Percentiles rank a stretch among this genome's conserved stretches.
phyloP scores from a whole-genome alignment of 2,888 invertebrate species.

The Acanthococcus lagerstroemiae region DNA sequence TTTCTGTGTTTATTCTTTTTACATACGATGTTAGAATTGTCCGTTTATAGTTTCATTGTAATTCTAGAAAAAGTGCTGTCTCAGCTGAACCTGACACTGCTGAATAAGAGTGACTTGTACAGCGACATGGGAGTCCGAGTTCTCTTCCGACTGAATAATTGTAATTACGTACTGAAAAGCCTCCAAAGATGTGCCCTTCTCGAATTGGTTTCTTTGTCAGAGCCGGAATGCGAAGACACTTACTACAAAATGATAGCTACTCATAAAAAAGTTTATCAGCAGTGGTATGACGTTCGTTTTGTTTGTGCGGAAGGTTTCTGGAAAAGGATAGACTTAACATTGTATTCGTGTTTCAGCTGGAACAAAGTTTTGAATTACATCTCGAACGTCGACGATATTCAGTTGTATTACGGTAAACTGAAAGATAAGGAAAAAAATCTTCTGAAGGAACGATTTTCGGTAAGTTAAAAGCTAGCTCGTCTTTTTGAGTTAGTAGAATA shows the following conservation, averaged over 20 bases:
- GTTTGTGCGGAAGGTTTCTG: neutral
- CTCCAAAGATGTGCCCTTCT: conserved; percentile 73
- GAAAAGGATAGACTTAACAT: neutral
- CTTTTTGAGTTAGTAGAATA: neutral
- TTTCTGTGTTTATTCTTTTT: too few species aligned
- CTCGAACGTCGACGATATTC: conserved; percentile 56
- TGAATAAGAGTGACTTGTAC: conserved; percentile 86
- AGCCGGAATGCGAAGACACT: conserved; percentile 73
- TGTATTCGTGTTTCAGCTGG: conserved; percentile 54
- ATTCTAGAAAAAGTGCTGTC: conserved; percentile 73
- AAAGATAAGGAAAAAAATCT: conserved; percentile 76
- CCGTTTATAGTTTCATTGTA: conserved; percentile 27
- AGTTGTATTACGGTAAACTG: conserved; percentile 53
- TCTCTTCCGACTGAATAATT: conserved; percentile 87
- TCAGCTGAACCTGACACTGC: conserved; percentile 76
- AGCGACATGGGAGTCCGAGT: conserved; percentile 75
- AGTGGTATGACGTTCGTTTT: conserved; percentile 45
- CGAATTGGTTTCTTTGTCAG: conserved; percentile 68
- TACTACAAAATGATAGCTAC: conserved; percentile 80
- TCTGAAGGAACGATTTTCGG: conserved; percentile 81
- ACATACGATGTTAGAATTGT: too few species aligned
- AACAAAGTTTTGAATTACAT: conserved; percentile 67
- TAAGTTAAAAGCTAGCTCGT: conserved; percentile 48
- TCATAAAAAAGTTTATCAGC: conserved; percentile 62
- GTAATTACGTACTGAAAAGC: conserved; percentile 87